Evolutionary conservation across 2,888 invertebrate species (phyloP), one percentile per base, ranked within the genome.

Genomic region (Micoletzkya japonica): DNA sequence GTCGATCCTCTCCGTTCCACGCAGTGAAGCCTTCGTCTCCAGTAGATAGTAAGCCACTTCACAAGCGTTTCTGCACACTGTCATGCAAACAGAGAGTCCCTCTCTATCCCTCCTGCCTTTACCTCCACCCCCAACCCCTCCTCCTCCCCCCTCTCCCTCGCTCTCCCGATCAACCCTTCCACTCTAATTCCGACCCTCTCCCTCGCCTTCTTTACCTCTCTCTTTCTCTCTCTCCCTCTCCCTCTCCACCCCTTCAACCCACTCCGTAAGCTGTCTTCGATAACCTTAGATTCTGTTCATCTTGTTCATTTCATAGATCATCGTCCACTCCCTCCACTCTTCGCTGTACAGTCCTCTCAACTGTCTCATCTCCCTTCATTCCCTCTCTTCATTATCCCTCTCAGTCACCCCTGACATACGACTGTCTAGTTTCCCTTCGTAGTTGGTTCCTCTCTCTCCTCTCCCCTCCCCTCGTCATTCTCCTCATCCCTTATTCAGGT

Each of bases 81-180:
- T 30, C 14, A 58, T 32, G 44, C 63, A 63, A 63, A 63, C 63
- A 63, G 63, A 63, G 32, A 39, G 36, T n/a, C n/a, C 2, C 32
- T 67, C 30, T 56, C 67, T 50, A 32, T 63, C 63, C 4, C 10
- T 61, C 44, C 57, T 39, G 14, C 34, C 82, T 74, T 95, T 49
- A 44, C 39, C 57, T 59, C 52, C n/a, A 44, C 30, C 59, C 20
- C 69, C 50, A 37, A 37, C 32, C 52, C 20, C 20, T 32, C 34
- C 44, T 30, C 44, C 30, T 44, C 32, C 49, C 37, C 49, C 28
- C 68, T 32, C 67, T 57, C 44, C 32, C 36, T 32, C 56, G 28
- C 57, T 32, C 30, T 30, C 58, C 32, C 57, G n/a, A 90, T 85
- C 96, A 32, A 17, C 95, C 0, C 88, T 96, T 2, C 90, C 52